These are phyloP conservation scores for Pseudonaja textilis DNA, from an alignment of 2,113 vertebrate genomes.

Conservation along the genomic window DNA sequence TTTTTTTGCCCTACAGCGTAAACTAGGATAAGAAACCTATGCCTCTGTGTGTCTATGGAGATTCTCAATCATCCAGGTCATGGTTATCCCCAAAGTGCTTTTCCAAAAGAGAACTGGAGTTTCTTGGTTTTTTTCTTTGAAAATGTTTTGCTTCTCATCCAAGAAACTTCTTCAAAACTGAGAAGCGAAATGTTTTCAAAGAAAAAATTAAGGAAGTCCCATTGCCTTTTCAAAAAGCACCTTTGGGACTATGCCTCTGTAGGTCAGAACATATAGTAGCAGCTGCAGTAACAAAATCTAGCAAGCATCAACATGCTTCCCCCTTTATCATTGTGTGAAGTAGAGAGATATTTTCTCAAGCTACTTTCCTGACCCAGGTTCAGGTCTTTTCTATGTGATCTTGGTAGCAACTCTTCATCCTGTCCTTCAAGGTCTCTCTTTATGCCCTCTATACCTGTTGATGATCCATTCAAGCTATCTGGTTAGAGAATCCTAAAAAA, in stretches of 20 bases:
- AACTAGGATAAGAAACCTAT: background rate
- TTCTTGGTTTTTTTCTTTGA: too few species aligned
- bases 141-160: too few species aligned
- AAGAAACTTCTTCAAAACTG: too few species aligned
- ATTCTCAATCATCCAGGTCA: too few species aligned
- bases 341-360: background rate
- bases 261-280: background rate
- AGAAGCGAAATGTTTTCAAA: too few species aligned
- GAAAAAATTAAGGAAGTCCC: too few species aligned
- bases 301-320: background rate
- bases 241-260: too few species aligned
- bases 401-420: background rate
- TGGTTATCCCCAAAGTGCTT: too few species aligned
- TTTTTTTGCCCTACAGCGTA: background rate
- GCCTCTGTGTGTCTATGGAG: background rate
- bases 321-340: background rate
- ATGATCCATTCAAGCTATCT: background rate
- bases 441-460: background rate
- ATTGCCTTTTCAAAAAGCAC: too few species aligned
- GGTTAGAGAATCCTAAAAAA: background rate
- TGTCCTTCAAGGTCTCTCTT: background rate
- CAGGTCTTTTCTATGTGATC: background rate
- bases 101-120: too few species aligned
- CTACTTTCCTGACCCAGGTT: background rate
- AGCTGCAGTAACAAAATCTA: background rate